Evolutionary conservation across 2,888 invertebrate genomes (phyloP), one percentile per base, ranked within the genome.

Genomic region (Mongoloraphidia duomilia): DNA sequence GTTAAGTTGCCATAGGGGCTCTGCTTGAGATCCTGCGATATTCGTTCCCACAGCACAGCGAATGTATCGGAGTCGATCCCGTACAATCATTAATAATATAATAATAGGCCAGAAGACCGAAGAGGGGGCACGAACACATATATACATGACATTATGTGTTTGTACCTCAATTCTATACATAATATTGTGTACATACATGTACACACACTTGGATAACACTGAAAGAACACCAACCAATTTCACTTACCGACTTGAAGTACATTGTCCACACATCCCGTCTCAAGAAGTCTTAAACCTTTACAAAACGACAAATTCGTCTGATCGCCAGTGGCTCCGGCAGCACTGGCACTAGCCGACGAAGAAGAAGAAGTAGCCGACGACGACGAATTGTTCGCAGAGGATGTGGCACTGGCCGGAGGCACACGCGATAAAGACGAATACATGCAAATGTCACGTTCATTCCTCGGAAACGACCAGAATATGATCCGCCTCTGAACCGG

Each of bases 231-330:
- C 26, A 26, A 26, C 26, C 3, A 26, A 26, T 26, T 26, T 26
- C 35, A 80, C 86, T 82, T 73, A 88, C 88, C 88, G 71, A 89
- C 87, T 85, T 89, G 89, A 63, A 89, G 76, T 62, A 88, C 88
- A 71, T 76, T 82, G 69, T 85, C 84, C 60, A 89, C 88, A 69
- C 84, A 84, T 62, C 84, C 84, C 59, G 78, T 77, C 67, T 89
- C 87, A 58, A 88, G 75, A 61, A 89, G 74, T 69, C 85, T 84
- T 68, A 88, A 77, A 68, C 89, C 89, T 67, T 85, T 84, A 73
- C 86, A 83, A 73, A 88, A 89, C 63, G 87, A 85, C 64, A 88
- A 74, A 73, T 81, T 86, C 69, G 84, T 81, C 67, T 80, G 80
- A 71, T 87, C 86, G 64, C 76, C 75, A 60, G 62, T 59, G 55